phyloP scores from a whole-genome alignment of 1,140 invertebrate genomes.

The Cyrtorhinus lividipennis region DNA sequence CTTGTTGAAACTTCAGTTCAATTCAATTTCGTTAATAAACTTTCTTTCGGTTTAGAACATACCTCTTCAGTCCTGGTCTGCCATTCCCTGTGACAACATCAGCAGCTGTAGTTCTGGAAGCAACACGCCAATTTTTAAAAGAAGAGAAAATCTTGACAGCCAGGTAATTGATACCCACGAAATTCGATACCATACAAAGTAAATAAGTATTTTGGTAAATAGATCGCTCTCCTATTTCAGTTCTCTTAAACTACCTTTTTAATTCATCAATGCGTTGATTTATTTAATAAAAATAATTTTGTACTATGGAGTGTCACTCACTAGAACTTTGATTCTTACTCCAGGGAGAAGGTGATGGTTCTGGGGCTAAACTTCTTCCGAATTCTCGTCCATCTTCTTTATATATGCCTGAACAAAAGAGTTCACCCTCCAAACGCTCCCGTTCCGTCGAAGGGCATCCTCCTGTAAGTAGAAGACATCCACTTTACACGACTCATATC shows the following conservation, averaged over 20 bases:
- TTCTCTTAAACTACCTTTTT: too few species aligned
- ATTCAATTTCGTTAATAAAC: background rate
- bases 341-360: background rate
- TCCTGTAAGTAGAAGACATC: background rate
- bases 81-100: conserved; percentile 9
- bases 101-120: conserved; percentile 11
- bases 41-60: background rate
- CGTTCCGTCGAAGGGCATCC: conserved; percentile 6
- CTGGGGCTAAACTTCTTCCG: conserved; percentile 7
- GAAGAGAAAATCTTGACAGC: background rate
- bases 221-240: too few species aligned
- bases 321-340: too few species aligned
- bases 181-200: too few species aligned
- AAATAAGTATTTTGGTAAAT: too few species aligned
- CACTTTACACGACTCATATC: background rate
- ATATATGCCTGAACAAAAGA: conserved; percentile 15
- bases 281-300: too few species aligned
- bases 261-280: too few species aligned
- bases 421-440: conserved; percentile 6
- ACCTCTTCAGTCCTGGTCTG: conserved; percentile 13
- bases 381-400: conserved; percentile 19
- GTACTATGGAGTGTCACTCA: too few species aligned
- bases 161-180: conserved; percentile 1
- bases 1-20: background rate
- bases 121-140: conserved; percentile 3